These are phyloP conservation scores for Pseudolycoriella hygida DNA, from an alignment of 2,888 invertebrate species.

Conservation along the genomic window DNA sequence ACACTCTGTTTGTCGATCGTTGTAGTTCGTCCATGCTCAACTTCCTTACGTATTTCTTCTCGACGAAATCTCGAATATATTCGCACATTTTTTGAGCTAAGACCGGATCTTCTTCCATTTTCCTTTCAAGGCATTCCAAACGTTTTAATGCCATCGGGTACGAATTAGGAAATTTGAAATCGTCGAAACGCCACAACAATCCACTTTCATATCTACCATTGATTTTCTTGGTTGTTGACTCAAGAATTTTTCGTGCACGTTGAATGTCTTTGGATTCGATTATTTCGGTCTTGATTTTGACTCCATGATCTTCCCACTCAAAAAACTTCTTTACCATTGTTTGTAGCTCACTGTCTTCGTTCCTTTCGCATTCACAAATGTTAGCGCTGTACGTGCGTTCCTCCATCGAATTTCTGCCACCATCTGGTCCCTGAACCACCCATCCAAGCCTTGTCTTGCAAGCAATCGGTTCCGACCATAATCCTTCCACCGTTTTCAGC, in stretches of 20 bases:
- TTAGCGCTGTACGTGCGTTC: background rate
- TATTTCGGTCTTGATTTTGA: background rate
- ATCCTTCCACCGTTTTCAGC: slow-evolving; percentile 4
- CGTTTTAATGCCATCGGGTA: background rate
- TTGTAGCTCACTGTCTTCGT: background rate
- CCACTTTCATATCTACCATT: background rate
- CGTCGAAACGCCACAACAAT: background rate
- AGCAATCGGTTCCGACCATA: slow-evolving; percentile 9
- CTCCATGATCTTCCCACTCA: background rate
- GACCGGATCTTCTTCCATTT: slow-evolving; percentile 9
- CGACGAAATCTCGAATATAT: slow-evolving; percentile 6
- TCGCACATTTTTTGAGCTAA: slow-evolving; percentile 5
- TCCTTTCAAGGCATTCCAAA: slow-evolving; percentile 1
- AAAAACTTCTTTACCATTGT: background rate
- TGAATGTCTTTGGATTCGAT: background rate
- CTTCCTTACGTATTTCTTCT: slow-evolving; percentile 7
- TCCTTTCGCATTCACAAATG: background rate
- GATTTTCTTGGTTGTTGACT: background rate
- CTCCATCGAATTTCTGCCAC: background rate
- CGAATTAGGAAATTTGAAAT: background rate
- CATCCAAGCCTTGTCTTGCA: slow-evolving; percentile 12
- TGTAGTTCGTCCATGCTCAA: slow-evolving; percentile 6
- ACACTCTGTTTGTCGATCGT: slow-evolving; percentile 6
- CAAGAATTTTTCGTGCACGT: background rate
- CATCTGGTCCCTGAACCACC: slow-evolving; percentile 8